Conservation (phyloP, 2,888 invertebrate species). For the Erannis defoliaria region DNA sequence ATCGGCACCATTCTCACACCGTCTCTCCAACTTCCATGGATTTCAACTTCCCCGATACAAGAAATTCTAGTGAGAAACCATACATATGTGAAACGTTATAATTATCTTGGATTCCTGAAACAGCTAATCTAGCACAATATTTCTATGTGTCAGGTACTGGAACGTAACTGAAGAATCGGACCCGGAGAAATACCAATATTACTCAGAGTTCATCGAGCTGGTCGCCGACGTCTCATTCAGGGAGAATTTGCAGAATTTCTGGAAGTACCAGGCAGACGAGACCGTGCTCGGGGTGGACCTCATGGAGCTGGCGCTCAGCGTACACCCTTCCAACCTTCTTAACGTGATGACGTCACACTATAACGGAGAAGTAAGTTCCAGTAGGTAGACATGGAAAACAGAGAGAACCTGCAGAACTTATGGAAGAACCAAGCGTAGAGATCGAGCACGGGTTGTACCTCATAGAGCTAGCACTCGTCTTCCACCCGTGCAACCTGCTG, state of each 20-base stretch:
- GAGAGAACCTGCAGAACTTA: constrained; percentile 88
- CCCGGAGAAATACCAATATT: constrained; percentile 70
- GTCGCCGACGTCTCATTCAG: constrained; percentile 79
- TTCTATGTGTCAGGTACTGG: constrained; percentile 63
- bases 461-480: constrained; percentile 86
- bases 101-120: no score
- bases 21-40: no score
- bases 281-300: constrained; percentile 85
- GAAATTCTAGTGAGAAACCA: no score
- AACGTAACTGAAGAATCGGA: constrained; percentile 74
- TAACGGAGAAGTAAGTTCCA: constrained; percentile 51
- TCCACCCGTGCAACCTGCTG: constrained; percentile 67
- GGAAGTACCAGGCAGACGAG: constrained; percentile 89
- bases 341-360: constrained; percentile 62
- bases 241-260: constrained; percentile 88
- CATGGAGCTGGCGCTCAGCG: constrained; percentile 86
- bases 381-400: constrained; percentile 20
- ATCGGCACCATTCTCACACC: no score
- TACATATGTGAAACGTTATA: no score
- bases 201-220: constrained; percentile 75
- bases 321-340: constrained; percentile 67
- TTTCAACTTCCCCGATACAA: no score
- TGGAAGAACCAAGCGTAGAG: constrained; percentile 89
- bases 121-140: neutral
- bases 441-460: constrained; percentile 85